Conservation (phyloP, 2,888 invertebrate species). For the Drosophila nr. perissopoda region DNA sequence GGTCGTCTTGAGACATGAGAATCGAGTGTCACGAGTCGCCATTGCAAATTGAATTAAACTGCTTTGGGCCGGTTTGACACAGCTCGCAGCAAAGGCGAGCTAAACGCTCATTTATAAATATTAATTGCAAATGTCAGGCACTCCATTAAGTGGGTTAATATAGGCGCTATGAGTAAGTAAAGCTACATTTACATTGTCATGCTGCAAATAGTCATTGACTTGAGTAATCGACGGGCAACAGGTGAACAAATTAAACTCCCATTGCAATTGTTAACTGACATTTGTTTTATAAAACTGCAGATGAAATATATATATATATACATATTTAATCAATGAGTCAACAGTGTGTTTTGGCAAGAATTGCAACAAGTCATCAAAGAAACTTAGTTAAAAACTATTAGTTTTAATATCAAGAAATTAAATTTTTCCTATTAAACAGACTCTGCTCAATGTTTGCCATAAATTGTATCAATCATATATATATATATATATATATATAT, state of each 20-base stretch:
- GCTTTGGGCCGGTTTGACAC: neutral
- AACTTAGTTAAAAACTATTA: neutral
- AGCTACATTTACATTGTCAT: conserved; percentile 15
- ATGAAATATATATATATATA: neutral
- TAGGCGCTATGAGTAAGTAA: conserved; percentile 52
- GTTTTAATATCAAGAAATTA: neutral
- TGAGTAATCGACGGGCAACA: neutral
- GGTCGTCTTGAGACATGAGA: conserved; percentile 15
- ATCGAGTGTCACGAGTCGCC: conserved; percentile 42
- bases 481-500: neutral
- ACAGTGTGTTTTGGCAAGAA: neutral
- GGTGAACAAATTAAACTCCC: neutral
- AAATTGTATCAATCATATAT: neutral
- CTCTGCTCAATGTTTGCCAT: neutral
- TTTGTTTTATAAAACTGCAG: neutral
- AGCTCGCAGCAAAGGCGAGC: neutral
- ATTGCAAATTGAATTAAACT: neutral
- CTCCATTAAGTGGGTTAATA: conserved; percentile 52
- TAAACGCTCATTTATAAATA: conserved; percentile 11
- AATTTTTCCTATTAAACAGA: neutral
- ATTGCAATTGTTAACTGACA: conserved; percentile 9
- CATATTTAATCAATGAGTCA: conserved; percentile 32
- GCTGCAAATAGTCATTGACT: neutral
- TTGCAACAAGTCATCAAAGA: neutral
- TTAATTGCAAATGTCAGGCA: conserved; percentile 47